Evolutionary conservation across 2,113 vertebrate species (phyloP).

Genomic region (Scophthalmus maximus): DNA sequence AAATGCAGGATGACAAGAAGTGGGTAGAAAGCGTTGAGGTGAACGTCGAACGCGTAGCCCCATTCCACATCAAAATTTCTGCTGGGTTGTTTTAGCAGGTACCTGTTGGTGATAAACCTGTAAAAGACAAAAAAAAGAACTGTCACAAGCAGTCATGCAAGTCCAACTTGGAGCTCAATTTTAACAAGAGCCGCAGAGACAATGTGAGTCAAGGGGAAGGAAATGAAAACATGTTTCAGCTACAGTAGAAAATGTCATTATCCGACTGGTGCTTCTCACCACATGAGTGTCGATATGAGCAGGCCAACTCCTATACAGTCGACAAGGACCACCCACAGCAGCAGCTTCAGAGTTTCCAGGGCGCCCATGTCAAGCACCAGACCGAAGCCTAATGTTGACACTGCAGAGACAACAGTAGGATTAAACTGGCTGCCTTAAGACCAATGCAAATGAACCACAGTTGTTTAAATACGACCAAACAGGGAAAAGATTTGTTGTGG

Average conservation of each 20-base stretch:
- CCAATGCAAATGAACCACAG: too few species aligned
- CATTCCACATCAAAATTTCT: constrained; percentile 95
- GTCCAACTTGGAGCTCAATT: background rate
- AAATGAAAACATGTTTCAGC: too few species aligned
- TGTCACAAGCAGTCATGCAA: background rate
- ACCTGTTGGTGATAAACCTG: constrained; percentile 95
- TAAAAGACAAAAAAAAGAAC: background rate
- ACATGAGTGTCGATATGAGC: constrained; percentile 96
- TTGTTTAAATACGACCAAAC: too few species aligned
- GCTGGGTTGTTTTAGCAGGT: constrained; percentile 90
- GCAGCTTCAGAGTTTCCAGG: constrained; percentile 92
- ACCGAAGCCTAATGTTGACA: constrained; percentile 95
- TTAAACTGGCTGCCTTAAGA: background rate
- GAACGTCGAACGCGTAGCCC: constrained; percentile 98
- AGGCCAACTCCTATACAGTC: constrained; percentile 97
- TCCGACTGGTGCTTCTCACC: constrained; percentile 87
- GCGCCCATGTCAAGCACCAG: constrained; percentile 95
- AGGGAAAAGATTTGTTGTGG: too few species aligned
- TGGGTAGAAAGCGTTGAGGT: constrained; percentile 97
- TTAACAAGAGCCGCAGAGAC: background rate
- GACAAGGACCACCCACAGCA: constrained; percentile 98
- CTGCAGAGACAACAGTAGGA: constrained; percentile 73
- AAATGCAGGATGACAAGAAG: constrained; percentile 97
- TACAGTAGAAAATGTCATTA: too few species aligned
- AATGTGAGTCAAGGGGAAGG: too few species aligned